Evolutionary conservation across 2,113 vertebrate genomes (phyloP), one percentile per base, ranked within the genome.

Genomic region (Gavialis gangeticus): DNA sequence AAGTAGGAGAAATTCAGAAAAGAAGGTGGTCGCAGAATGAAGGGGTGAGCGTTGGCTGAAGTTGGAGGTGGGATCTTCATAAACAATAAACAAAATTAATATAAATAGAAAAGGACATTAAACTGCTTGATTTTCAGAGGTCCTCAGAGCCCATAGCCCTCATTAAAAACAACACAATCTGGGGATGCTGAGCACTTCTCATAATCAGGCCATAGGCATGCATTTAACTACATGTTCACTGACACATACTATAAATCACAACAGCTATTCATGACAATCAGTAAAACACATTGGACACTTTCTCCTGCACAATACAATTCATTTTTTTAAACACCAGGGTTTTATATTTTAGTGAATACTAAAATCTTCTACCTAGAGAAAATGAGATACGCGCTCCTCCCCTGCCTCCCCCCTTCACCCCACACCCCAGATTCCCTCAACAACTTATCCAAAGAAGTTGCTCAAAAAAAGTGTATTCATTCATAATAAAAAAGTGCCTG

Each of bases 171-270:
- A 4, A 0, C 8, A 63, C 59, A 28, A 78, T 27, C 6, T n/a
- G 59, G n/a, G 78, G 60, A 12, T 24, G n/a, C 2, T 19, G 62
- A 16, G 10, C 56, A 17, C 71, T 75, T 60, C 79, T 90, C 21
- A 63, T 1, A 3, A 4, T 0, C 1, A 13, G 9, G 62, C 58
- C 24, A 62, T 27, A 0, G 0, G 76, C 56, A 12, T 37, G 34
- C 12, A 21, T 63, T 55, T 84, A 28, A 81, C 64, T 2, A 1
- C 18, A 16, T 37, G 55, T 62, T 46, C 80, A 87, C n/a, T 0
- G 0, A 58, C 77, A 85, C 78, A 54, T 73, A 75, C 14, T 3
- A 2, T 0, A 2, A 57, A 25, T 46, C 46, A 46, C 46, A 46
- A 46, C 46, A 7, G 46, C 46, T 46, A 7, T 46, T 46, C 46